Conservation (phyloP, 37 sponge, comb jelly and placozoan genomes). For the Haliclona indistincta region DNA sequence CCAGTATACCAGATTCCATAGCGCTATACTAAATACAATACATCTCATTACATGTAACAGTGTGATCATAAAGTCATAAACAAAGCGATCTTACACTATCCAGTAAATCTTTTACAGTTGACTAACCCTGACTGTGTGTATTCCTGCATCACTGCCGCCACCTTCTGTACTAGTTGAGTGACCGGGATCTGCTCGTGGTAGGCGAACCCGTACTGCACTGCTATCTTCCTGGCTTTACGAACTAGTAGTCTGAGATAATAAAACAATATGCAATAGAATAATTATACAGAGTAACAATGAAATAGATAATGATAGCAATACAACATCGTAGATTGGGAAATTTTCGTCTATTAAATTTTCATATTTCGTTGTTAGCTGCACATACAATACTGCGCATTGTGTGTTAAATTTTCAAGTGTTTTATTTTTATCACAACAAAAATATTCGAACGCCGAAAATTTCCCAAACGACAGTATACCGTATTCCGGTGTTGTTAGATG, state of each 20-base stretch:
- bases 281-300: not conserved
- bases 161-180: slow-evolving; percentile 91
- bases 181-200: slow-evolving; percentile 93
- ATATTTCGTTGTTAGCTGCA: no score
- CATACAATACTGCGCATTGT: no score
- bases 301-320: not conserved
- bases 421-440: no score
- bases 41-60: not conserved
- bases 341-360: no score
- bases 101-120: not conserved
- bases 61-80: not conserved
- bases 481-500: no score
- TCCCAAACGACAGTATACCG: no score
- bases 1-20: no score
- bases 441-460: no score
- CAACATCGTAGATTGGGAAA: no score
- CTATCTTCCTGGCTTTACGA: slow-evolving; percentile 84
- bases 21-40: not conserved
- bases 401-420: no score
- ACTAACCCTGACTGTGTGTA: slow-evolving; percentile 97
- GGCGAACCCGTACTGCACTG: slow-evolving; percentile 83
- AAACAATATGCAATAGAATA: not conserved
- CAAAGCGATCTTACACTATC: not conserved
- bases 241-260: slow-evolving; percentile 77
- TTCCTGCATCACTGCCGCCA: slow-evolving; percentile 98